Evolutionary conservation across 2,888 invertebrate species (phyloP).

Genomic region (Spisula solida): DNA sequence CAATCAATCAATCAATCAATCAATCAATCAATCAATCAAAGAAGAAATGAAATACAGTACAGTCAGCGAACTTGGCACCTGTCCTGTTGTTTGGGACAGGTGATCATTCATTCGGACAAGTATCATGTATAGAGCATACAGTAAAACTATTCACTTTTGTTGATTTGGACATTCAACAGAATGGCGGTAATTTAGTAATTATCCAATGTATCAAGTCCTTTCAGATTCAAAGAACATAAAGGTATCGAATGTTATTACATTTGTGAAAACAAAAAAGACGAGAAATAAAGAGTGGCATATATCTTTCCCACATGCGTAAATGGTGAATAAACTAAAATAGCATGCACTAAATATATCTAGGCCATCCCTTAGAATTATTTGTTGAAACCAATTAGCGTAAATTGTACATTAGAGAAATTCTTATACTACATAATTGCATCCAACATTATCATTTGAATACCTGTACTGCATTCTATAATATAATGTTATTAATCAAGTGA

Average conservation of each 20-base stretch:
- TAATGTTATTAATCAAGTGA: too few species aligned
- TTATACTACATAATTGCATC: not conserved
- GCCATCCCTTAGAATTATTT: not conserved
- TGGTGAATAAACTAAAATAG: not conserved
- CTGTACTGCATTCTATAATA: too few species aligned
- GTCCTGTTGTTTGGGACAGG: too few species aligned
- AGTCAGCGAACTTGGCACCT: too few species aligned
- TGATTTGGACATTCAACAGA: too few species aligned
- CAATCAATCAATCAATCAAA: not conserved
- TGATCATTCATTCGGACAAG: too few species aligned
- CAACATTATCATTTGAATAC: not conserved
- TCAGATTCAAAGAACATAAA: not conserved
- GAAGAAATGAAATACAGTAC: too few species aligned
- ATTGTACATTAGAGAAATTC: not conserved
- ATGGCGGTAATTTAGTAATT: too few species aligned
- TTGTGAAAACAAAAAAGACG: not conserved
- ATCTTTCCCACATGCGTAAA: constrained; percentile 2
- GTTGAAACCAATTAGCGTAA: not conserved
- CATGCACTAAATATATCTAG: not conserved
- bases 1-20: not conserved
- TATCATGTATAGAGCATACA: too few species aligned
- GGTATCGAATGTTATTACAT: not conserved
- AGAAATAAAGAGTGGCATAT: not conserved
- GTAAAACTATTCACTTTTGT: too few species aligned
- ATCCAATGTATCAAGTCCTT: not conserved